A percentile compares a stretch with the other conserved stretches of the same genome.
These are phyloP conservation scores for Parnassius smintheus DNA, from an alignment of 2,888 invertebrate species.

Conservation along the genomic window DNA sequence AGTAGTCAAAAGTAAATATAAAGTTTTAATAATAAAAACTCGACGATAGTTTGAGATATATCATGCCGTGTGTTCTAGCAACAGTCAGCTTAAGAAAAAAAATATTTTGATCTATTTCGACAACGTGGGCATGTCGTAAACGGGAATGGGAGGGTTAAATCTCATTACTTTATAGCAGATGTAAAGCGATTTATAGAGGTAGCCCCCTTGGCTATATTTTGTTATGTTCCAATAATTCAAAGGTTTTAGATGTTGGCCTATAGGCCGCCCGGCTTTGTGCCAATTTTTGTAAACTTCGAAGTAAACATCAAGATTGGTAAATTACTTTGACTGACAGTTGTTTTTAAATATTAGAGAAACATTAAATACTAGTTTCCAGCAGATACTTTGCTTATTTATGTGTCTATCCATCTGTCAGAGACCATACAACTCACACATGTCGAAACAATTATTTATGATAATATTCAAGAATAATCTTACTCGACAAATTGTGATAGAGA, in stretches of 20 bases:
- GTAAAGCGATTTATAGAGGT: constrained; percentile 75
- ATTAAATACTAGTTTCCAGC: too few species aligned
- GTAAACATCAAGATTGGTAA: too few species aligned
- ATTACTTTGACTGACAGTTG: too few species aligned
- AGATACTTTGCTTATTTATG: too few species aligned
- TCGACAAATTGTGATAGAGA: too few species aligned
- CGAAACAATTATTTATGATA: too few species aligned
- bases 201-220: constrained; percentile 64
- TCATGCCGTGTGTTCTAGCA: constrained; percentile 29
- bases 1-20: too few species aligned
- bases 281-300: not conserved
- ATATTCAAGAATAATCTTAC: too few species aligned
- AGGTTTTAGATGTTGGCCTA: constrained; percentile 37
- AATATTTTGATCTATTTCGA: constrained; percentile 64
- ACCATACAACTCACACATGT: too few species aligned
- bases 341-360: too few species aligned
- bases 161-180: constrained; percentile 78
- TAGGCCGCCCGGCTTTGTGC: constrained; percentile 17
- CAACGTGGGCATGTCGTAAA: constrained; percentile 64
- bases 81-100: constrained; percentile 31
- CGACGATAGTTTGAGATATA: not conserved
- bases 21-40: not conserved
- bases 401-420: too few species aligned
- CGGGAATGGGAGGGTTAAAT: constrained; percentile 72
- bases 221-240: constrained; percentile 74